Evolutionary conservation across 2,113 vertebrate genomes (phyloP), one percentile per base, ranked within the genome.

Genomic region (Callospermophilus lateralis): DNA sequence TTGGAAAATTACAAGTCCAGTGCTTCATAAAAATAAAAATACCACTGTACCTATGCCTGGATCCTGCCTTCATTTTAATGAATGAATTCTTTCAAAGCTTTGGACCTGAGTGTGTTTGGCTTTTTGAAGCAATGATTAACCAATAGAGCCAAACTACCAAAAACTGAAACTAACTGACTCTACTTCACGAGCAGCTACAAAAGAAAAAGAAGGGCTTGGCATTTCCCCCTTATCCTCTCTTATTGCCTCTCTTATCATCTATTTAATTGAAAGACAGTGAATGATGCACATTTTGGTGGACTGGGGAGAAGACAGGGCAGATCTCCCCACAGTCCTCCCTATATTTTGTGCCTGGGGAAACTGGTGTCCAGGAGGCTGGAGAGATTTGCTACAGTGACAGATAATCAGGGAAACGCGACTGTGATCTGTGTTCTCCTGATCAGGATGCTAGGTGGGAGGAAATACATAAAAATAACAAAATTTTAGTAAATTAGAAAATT

Each of bases 11-110:
- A 96, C 83, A 97, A 80, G 78, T 32, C 58, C 61, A 63, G 24
- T 73, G 90, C 79, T 96, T 95, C 34, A 1, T 87, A 67, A 97
- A 97, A 96, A 92, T 84, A 72, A 97, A 97, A 96, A 94, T 84
- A 79, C 89, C 20, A 8, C 91, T 89, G 87, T 90, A 84, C 88
- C 89, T 92, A 80, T 8, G 24, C 34, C 67, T 4, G n/a, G 16
- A 34, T 96, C 58, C 39, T 73, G 93, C 39, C 28, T 96, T 95
- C 86, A 84, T 94, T 95, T 92, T 94, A 97, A 94, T 94, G 91
- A 97, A 96, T 94, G 74, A 24, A 39, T 91, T 93, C 90, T 73
- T 92, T 96, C 94, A 37, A 94, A 96, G 73, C 24, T 61, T 84
- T n/a, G 42, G 48, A 92, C 83, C 81, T 76, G 0, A n/a, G 13